Conservation (phyloP, 35 echinoderm and acorn worm species). For the Strongylocentrotus purpuratus region DNA sequence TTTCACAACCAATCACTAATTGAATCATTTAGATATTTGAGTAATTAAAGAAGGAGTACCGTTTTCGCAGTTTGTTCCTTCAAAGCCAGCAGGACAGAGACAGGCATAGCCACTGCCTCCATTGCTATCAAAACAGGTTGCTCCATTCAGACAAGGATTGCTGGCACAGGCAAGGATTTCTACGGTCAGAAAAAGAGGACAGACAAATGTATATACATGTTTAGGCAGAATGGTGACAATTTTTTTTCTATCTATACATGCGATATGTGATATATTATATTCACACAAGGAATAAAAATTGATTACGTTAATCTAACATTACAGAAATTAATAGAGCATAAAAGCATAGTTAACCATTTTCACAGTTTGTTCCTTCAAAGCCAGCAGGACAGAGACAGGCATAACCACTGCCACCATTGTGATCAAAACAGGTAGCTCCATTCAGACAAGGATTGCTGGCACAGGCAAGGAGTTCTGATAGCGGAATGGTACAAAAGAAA, state of each 20-base stretch:
- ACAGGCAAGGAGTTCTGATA: background rate
- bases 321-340: no score
- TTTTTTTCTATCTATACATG: no score
- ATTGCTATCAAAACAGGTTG: slow-evolving; percentile 52
- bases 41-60: background rate
- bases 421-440: slow-evolving; percentile 51
- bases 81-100: slow-evolving; percentile 28
- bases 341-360: background rate
- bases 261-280: no score
- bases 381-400: slow-evolving; percentile 8
- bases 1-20: no score
- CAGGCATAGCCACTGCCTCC: background rate
- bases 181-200: background rate
- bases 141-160: slow-evolving; percentile 57
- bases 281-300: no score
- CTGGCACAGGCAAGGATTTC: slow-evolving; percentile 52
- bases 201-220: background rate
- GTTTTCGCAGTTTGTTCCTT: background rate
- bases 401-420: background rate
- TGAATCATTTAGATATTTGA: no score
- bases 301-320: no score
- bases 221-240: no score
- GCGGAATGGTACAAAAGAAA: no score
- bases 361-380: slow-evolving; percentile 16
- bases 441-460: slow-evolving; percentile 46